Evolutionary conservation across 2,797 vertebrate species (phyloP), one percentile per base, ranked within the genome.

Genomic region (Phoxinus dragarum): DNA sequence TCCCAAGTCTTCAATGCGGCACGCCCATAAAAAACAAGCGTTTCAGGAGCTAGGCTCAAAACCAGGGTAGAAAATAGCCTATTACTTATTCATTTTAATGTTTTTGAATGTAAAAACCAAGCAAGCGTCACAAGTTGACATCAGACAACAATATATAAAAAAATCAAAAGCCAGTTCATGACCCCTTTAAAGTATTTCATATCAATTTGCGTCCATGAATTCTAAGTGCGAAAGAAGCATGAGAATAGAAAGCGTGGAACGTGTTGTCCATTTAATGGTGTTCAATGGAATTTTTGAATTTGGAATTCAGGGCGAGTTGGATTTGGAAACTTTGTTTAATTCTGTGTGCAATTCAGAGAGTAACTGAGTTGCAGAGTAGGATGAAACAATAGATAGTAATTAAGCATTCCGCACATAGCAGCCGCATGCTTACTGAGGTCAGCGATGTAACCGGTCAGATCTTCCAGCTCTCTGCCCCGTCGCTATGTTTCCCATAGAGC

Each of bases 401-500:
- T 84, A 56, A 47, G 68, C 69, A 84, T 84, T 87, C 81, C 9
- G 10, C 27, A 72, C 81, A 80, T 52, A 75, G 56, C 54, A 68
- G 27, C 56, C 17, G 3, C 31, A 34, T 49, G 36, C 42, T 54
- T 44, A 14, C 42, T 49, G 59, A 36, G 31, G 44, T 66, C 42
- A 67, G 42, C 23, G 42, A 59, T 17, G 9, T 23, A 40, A 3
- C 3, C 14, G n/a, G 44, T 36, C 31, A 47, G 42, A 47, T 82
- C 11, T 64, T 69, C 27, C 3, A 7, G 7, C n/a, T n/a, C 23
- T 67, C 31, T 52, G 31, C 12, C 16, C 36, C 5, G 23, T 56
- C n/a, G 9, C 54, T n/a, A 10, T 10, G 14, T 61, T 47, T 42
- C 14, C n/a, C 69, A n/a, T 34, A 8, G 36, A 31, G 34, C 44